Evolutionary conservation across 2,113 vertebrate species (phyloP).

Genomic region (Hydrochoerus hydrochaeris): DNA sequence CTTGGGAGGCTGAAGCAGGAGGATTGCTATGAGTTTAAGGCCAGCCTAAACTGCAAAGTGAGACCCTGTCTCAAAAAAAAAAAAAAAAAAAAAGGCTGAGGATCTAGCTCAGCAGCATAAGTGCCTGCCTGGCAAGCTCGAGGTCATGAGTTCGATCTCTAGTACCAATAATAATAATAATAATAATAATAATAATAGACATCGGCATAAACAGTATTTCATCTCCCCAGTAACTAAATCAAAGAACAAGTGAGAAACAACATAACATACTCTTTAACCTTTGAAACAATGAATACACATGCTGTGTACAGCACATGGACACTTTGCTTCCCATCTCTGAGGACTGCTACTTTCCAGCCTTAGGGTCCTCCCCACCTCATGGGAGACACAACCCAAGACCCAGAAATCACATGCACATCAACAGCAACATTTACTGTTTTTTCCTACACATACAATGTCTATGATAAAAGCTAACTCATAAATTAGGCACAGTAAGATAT

Average conservation of each 20-base stretch:
- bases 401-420: not conserved
- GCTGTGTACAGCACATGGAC: not conserved
- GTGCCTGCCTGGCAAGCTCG: no score
- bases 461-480: not conserved
- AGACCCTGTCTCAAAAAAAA: no score
- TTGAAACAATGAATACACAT: not conserved
- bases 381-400: not conserved
- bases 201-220: not conserved
- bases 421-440: not conserved
- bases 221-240: not conserved
- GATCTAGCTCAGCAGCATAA: no score
- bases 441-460: not conserved
- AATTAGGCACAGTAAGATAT: not conserved
- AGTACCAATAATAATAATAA: no score
- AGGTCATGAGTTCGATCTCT: no score
- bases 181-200: not conserved
- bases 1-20: no score
- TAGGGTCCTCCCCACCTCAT: rapidly evolving
- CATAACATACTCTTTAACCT: not conserved
- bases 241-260: not conserved
- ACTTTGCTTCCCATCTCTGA: not conserved
- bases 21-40: no score
- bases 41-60: no score
- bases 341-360: not conserved
- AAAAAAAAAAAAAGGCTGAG: no score